Evolutionary conservation across 2,888 invertebrate species (phyloP).

Genomic region (Ophonus ardosiacus): DNA sequence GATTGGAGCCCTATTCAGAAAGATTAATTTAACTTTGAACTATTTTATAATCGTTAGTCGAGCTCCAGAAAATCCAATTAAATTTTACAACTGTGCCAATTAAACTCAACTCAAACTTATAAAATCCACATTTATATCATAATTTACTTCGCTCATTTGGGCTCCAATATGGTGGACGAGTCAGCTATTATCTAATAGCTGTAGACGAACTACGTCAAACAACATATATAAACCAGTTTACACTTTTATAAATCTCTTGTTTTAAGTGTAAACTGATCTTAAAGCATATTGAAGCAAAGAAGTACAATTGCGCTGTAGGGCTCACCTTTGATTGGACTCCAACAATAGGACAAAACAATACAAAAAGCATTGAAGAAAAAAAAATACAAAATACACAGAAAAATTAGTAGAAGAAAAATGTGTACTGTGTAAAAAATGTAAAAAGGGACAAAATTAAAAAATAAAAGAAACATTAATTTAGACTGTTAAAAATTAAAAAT

Average conservation of each 20-base stretch:
- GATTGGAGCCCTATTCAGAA: too few relatives aligned
- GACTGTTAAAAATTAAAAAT: too few relatives aligned
- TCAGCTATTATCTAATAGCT: too few relatives aligned
- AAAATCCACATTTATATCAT: too few relatives aligned
- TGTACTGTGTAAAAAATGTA: constrained; percentile 49
- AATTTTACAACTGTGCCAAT: too few relatives aligned
- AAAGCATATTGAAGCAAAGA: constrained; percentile 29
- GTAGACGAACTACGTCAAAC: background rate
- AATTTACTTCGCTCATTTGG: too few relatives aligned
- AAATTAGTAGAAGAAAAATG: constrained; percentile 38
- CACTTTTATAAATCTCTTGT: background rate
- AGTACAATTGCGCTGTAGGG: constrained; percentile 1
- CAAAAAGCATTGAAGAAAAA: constrained; percentile 53
- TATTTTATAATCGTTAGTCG: too few relatives aligned
- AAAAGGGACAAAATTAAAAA: constrained; percentile 1
- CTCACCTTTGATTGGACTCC: constrained; percentile 55
- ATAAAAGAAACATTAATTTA: background rate
- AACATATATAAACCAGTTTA: constrained; percentile 36
- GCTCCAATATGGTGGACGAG: too few relatives aligned
- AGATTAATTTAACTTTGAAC: too few relatives aligned
- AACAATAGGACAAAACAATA: constrained; percentile 40
- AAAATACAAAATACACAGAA: constrained; percentile 50
- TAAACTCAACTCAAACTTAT: too few relatives aligned
- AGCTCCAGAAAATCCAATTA: too few relatives aligned
- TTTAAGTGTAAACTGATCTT: constrained; percentile 7